A percentile compares a stretch with the other conserved stretches of the same genome.
Evolutionary conservation across 30 jellyfish, hydroid and myxozoan species (phyloP).

Genomic region (Hydractinia symbiolongicarpus): DNA sequence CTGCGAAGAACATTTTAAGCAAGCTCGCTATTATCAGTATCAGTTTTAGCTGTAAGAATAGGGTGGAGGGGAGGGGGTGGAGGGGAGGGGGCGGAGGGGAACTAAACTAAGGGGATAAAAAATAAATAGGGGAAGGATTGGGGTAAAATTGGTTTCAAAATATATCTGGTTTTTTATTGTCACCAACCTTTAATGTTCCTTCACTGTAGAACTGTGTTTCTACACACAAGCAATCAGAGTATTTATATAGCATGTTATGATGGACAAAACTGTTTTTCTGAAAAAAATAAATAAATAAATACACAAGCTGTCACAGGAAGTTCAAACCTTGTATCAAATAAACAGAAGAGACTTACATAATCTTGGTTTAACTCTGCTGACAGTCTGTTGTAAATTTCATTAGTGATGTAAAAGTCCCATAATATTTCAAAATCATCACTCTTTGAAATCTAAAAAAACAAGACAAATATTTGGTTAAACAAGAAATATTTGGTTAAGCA

Average conservation of each 20-base stretch:
- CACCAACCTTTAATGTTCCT: constrained; percentile 17
- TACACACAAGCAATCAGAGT: constrained; percentile 8
- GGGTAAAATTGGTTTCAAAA: too few species aligned
- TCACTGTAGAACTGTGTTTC: constrained; percentile 30
- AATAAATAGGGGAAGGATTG: too few species aligned
- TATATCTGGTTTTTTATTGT: background rate
- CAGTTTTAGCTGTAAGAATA: too few species aligned
- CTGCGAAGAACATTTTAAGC: too few species aligned
- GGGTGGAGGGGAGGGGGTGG: too few species aligned
- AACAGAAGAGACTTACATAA: background rate
- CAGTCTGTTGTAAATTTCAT: background rate
- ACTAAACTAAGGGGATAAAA: too few species aligned
- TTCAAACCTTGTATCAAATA: background rate
- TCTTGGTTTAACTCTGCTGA: background rate
- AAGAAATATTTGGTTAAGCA: background rate
- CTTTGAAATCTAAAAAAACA: constrained; percentile 8
- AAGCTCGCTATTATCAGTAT: too few species aligned
- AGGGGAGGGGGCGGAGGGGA: too few species aligned
- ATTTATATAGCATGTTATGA: constrained; percentile 2
- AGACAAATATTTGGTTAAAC: background rate
- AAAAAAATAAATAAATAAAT: background rate
- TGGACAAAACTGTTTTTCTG: background rate
- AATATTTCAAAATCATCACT: background rate
- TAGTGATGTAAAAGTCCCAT: constrained; percentile 23
- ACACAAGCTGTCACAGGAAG: background rate